These are phyloP conservation scores for Anorthoa munda DNA, from an alignment of 2,888 invertebrate species.

Conservation along the genomic window DNA sequence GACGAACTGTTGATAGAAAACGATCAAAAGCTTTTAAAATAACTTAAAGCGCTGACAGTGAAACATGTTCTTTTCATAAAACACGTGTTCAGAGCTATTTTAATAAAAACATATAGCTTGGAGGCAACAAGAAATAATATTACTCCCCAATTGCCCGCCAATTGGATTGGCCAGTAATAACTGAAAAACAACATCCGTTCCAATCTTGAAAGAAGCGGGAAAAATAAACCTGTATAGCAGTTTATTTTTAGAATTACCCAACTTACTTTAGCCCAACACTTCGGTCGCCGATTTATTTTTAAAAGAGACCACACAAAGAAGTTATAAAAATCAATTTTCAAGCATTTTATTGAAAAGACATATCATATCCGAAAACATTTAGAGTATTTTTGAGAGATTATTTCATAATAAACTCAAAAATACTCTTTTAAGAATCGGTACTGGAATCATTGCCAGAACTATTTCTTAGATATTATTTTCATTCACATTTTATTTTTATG, in stretches of 20 bases:
- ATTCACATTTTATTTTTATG: neutral
- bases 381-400: neutral
- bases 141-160: neutral
- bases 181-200: conserved; percentile 25
- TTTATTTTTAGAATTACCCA: conserved; percentile 24
- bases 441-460: neutral
- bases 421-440: too few species aligned
- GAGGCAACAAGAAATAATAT: neutral
- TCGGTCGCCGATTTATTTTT: neutral
- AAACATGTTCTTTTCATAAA: neutral
- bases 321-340: neutral
- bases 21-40: conserved; percentile 7
- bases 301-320: neutral
- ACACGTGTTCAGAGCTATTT: neutral
- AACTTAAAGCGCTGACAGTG: neutral
- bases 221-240: neutral
- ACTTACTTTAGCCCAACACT: neutral
- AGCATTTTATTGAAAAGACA: neutral
- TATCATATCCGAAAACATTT: neutral
- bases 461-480: neutral
- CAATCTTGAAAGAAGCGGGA: neutral
- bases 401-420: too few species aligned
- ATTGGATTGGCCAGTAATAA: conserved; percentile 2
- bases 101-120: neutral
- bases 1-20: neutral